Base-by-base conservation (phyloP, 2,113 vertebrate species). In the Aramus guarauna region DNA sequence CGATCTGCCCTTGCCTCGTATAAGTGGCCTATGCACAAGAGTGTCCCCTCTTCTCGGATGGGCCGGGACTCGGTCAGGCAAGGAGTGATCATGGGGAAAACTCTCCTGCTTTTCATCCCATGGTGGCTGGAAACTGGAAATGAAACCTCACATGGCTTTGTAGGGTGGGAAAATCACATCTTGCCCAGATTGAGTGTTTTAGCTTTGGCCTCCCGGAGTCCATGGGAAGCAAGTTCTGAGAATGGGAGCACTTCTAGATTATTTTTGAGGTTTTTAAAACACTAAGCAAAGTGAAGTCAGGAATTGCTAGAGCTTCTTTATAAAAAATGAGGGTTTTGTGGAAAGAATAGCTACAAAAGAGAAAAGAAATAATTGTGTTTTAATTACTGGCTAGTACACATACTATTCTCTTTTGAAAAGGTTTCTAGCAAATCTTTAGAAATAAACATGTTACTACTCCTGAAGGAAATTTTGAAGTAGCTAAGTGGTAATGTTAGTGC, bases 401-500 rank as follows among this genome's bases (percentile, higher is more conserved):
- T 52, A 47, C 60, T 79, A 76, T 53, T 83, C 56, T 73, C 21
- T 59, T 92, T 58, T 63, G 43, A 72, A 69, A 69, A 83, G 19
- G 18, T 62, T 92, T 90, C 29, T 45, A 90, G 66, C 41, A 86
- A 82, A 63, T 77, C 21, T 71, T 86, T 72, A 79, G n/a, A 79
- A 85, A 96, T 71, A 87, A 95, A 75, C 5, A 20, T 74, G 91
- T 90, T 47, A 34, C 55, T 93, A 12, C 96, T 95, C 92, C 93
- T 97, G 83, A 96, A 96, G 93, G 84, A 94, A 94, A 93, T 77
- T 73, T 96, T 94, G 77, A 96, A 97, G 92, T 75, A 92, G 95
- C 89, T 77, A 73, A 82, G 74, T 87, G 80, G 62, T 74, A 73
- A 89, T 48, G 68, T 64, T 86, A 82, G 92, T 82, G 58, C 71